phyloP scores from a whole-genome alignment of 2,888 invertebrate species.

The Nomada fabriciana region DNA sequence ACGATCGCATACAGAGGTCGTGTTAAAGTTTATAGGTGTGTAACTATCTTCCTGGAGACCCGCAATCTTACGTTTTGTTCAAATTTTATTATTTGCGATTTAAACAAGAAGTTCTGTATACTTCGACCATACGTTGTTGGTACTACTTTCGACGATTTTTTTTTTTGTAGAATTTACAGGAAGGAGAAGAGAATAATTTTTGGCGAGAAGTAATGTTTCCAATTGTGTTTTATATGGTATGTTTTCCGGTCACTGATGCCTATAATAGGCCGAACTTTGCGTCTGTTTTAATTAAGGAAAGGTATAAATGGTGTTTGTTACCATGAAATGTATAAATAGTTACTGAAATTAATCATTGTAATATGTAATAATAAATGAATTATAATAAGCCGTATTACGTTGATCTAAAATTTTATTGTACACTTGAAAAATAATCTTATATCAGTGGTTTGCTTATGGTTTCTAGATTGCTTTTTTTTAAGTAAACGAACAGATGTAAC shows the following conservation, averaged over 20 bases:
- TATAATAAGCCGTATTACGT: neutral
- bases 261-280: slow-evolving; percentile 20
- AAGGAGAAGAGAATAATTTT: neutral
- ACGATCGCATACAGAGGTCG: slow-evolving; percentile 62
- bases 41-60: slow-evolving; percentile 13
- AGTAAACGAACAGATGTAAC: too few species aligned
- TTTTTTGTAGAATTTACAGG: neutral
- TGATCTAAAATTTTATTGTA: neutral
- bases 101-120: neutral
- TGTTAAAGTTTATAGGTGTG: slow-evolving; percentile 35
- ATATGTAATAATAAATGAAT: neutral
- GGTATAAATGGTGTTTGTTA: neutral
- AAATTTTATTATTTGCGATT: neutral
- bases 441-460: too few species aligned
- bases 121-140: neutral
- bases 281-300: slow-evolving; percentile 3
- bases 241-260: neutral
- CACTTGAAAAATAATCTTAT: neutral
- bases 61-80: neutral
- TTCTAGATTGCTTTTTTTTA: too few species aligned
- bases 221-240: neutral
- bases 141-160: neutral
- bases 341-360: neutral
- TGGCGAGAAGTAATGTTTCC: neutral
- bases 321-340: neutral